phyloP scores from a whole-genome alignment of 2,888 invertebrate species.

The Mellilla xanthometata region DNA sequence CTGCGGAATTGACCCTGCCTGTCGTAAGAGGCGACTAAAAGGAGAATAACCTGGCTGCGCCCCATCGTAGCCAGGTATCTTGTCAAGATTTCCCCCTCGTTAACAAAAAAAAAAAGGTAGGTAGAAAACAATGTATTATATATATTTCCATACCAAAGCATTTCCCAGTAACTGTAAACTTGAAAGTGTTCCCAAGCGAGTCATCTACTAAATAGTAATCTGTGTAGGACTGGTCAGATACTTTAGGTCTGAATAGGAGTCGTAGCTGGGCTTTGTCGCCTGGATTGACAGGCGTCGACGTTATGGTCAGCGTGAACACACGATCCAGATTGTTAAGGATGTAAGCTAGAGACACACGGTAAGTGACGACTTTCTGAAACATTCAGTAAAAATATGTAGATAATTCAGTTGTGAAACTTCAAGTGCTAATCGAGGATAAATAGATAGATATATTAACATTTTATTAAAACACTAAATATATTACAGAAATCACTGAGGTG shows the following conservation, averaged over 20 bases:
- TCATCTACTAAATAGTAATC: constrained; percentile 70
- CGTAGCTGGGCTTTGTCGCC: constrained; percentile 49
- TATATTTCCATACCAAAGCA: constrained; percentile 61
- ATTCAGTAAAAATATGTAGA: not conserved
- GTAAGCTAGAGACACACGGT: constrained; percentile 61
- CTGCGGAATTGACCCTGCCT: no score
- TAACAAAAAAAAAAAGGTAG: no score
- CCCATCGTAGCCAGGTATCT: no score
- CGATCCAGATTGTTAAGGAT: constrained; percentile 63
- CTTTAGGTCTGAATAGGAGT: constrained; percentile 58
- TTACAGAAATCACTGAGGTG: no score
- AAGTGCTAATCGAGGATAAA: no score
- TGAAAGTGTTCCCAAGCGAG: constrained; percentile 53
- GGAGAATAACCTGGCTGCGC: no score
- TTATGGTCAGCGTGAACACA: constrained; percentile 59
- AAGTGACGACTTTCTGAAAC: constrained; percentile 50
- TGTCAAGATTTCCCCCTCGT: no score
- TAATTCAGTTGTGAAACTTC: no score
- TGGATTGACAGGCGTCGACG: constrained; percentile 51
- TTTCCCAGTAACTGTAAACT: constrained; percentile 62
- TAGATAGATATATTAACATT: no score
- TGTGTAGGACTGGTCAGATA: constrained; percentile 63
- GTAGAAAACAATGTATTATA: no score
- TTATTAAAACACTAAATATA: no score
- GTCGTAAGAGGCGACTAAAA: no score